These are phyloP conservation scores for Osmoderma eremita DNA, from an alignment of 2,888 invertebrate species.

Conservation along the genomic window DNA sequence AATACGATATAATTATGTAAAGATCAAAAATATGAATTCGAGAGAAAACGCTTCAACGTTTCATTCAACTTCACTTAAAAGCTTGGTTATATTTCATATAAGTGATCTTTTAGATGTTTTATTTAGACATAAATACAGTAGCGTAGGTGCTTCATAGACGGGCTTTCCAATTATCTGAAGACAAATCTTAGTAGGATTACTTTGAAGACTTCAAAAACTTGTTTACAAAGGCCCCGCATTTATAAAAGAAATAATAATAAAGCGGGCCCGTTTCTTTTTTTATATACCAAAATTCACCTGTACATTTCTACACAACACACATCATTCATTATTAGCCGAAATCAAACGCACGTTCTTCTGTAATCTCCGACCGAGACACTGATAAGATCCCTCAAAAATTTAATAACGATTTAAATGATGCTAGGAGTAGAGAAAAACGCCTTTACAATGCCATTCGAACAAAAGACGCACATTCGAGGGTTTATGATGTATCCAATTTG, in stretches of 20 bases:
- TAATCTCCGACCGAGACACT: background rate
- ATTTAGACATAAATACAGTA: background rate
- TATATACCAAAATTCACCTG: no score
- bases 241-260: no score
- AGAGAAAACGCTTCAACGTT: background rate
- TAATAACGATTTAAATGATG: conserved; percentile 38
- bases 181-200: no score
- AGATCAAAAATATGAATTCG: background rate
- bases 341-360: no score
- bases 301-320: no score
- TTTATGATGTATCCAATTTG: conserved; percentile 48
- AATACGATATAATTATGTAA: conserved; percentile 36
- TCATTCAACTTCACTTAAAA: background rate
- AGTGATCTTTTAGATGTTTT: background rate
- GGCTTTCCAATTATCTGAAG: no score
- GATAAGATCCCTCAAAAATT: conserved; percentile 31
- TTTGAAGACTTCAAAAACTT: no score
- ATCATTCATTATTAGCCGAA: no score
- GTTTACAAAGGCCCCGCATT: no score
- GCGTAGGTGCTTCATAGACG: no score
- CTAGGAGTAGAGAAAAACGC: conserved; percentile 27
- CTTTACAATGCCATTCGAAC: conserved; percentile 45
- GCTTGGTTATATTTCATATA: background rate
- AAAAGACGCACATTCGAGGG: conserved; percentile 36
- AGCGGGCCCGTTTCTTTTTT: no score